A percentile compares a stretch with the other conserved stretches of the same genome.
These are phyloP conservation scores for Notoglanidium macrostoma DNA, from an alignment of 2,797 vertebrate species.

Conservation along the genomic window DNA sequence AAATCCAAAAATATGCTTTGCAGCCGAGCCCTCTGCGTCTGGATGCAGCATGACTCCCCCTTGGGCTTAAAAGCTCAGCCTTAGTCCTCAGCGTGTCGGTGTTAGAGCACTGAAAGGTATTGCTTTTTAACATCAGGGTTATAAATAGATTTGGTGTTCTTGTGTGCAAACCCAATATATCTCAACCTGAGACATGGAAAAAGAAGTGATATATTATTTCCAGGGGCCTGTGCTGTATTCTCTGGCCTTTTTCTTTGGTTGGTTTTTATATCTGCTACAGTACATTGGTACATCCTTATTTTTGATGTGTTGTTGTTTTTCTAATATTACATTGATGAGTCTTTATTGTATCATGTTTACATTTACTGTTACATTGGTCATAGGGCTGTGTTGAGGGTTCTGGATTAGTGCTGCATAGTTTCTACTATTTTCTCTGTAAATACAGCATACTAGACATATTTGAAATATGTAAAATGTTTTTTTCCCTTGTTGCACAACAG, in stretches of 20 bases:
- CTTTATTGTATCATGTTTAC: not conserved
- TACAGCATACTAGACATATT: not conserved
- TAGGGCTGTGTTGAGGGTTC: not conserved
- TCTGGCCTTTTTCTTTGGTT: constrained; percentile 9
- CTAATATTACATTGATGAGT: not conserved
- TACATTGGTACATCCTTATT: not conserved
- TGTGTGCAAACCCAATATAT: constrained; percentile 41
- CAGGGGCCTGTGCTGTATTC: constrained; percentile 8
- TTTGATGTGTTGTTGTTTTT: not conserved
- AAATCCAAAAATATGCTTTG: constrained; percentile 55
- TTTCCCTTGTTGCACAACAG: constrained; percentile 3
- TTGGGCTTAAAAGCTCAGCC: constrained; percentile 61
- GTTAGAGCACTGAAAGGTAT: constrained; percentile 57
- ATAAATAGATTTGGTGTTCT: constrained; percentile 54
- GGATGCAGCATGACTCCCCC: constrained; percentile 43
- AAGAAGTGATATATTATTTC: constrained; percentile 20
- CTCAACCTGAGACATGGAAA: constrained; percentile 19
- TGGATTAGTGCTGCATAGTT: not conserved
- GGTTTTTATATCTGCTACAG: constrained; percentile 7
- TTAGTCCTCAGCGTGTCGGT: constrained; percentile 55
- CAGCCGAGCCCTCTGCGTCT: constrained; percentile 34
- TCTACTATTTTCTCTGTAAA: not conserved
- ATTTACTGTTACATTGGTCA: not conserved
- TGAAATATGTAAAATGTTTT: not conserved
- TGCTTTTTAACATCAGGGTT: constrained; percentile 55